Evolutionary conservation across 2,888 invertebrate species (phyloP), one percentile per base, ranked within the genome.

Genomic region (Clepsis dumicolana): DNA sequence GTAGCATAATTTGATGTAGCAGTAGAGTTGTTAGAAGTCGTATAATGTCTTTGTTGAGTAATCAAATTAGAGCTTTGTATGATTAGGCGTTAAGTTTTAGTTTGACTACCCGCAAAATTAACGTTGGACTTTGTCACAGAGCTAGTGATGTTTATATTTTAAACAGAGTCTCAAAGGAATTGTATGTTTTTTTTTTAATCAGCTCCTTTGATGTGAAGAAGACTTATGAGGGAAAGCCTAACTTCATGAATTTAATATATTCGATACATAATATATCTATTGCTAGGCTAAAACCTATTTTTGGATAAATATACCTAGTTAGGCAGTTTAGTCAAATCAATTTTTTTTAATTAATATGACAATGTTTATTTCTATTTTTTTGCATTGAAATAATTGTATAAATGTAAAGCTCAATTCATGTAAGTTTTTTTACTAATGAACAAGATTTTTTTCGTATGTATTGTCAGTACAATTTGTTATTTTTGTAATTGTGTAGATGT

Each of bases 191-290:
- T 66, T 66, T 50, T 60, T 35, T 48, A 48, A 50, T 50, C 44
- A 65, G 63, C 29, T 61, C 71, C 62, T 48, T 24, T 56, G 38
- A 32, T 27, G 18, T 27, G 41, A 21, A 75, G 83, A 80, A 66
- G 65, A n/a, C 74, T 60, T 25, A 53, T 5, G 18, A 7, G 7
- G 50, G 35, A 44, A 57, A 29, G 5, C 75, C 82, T 4, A 78
- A 75, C 73, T 80, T 85, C 73, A 84, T 90, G 74, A 73, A 79
- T 18, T 85, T 88, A 2, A 79, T 90, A 72, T 89, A 82, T 71
- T 86, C 89, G 16, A 89, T 91, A 71, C 90, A 91, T 69, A 89
- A 90, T 56, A 82, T 91, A 72, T 82, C 90, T n/a, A 83, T 82
- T 24, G 74, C 67, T 25, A 72, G 80, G 29, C 62, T 80, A 35